Evolutionary conservation across 2,888 invertebrate genomes (phyloP), one percentile per base, ranked within the genome.

Genomic region (Cataglyphis altisquamis): DNA sequence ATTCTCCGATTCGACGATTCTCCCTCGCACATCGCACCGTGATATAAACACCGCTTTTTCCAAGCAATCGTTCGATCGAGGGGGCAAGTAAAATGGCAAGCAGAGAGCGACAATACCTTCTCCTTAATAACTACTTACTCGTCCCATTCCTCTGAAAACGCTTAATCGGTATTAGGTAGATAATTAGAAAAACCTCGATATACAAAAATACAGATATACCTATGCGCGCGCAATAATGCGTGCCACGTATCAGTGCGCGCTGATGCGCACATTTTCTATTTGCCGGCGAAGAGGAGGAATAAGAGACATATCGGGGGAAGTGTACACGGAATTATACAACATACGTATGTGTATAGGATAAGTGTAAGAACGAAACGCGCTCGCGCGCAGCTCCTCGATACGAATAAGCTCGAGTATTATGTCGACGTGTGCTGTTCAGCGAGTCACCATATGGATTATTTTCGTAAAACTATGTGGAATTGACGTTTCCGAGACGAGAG

Each of bases 201-300:
- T 94, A 94, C 92, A 94, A 94, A 94, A 94, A 94, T 94, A 94
- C 93, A 92, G 91, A 88, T 92, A 90, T 90, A 86, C 64, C 64
- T 83, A 77, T 68, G 64, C 70, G 75, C 18, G 8, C 41, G 45
- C 29, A 73, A 57, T 63, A 60, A 57, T 68, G 80, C 29, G 62
- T 36, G 60, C 60, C 60, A 52, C 55, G 80, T 64, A 52, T 84
- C 29, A 29, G 73, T n/a, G 72, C 21, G 48, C 45, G 9, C 62
- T 74, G 55, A 70, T 41, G 25, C 25, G 1, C 25, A 25, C 52
- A 73, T 62, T 32, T 73, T 62, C 25, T 29, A 66, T 39, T 39
- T 70, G 39, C 32, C 72, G 60, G 39, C 68, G 32, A 80, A 25
- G 81, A 80, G 48, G 48, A 48, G 48, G 82, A 80, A 78, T 80